phyloP scores from a whole-genome alignment of 2,888 invertebrate genomes.

The Brachylomia viminalis region DNA sequence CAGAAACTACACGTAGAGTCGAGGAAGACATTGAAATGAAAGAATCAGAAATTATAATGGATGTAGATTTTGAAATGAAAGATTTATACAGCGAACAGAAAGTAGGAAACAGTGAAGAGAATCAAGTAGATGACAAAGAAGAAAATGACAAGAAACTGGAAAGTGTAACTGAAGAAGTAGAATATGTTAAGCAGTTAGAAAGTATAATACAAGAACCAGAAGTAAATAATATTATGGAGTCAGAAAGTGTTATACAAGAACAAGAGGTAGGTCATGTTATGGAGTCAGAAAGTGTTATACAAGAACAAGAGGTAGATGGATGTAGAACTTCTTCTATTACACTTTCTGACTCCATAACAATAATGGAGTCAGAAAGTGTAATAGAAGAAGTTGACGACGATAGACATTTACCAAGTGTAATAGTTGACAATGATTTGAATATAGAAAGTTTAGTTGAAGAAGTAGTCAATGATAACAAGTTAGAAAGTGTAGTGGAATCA shows the following conservation, averaged over 20 bases:
- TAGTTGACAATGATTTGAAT: not conserved
- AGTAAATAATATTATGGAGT: not conserved
- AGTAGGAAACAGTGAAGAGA: not conserved
- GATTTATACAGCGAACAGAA: constrained; percentile 6
- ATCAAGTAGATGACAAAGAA: not conserved
- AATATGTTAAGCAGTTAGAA: not conserved
- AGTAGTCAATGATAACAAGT: not conserved
- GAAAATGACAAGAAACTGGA: constrained; percentile 6
- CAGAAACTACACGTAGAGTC: not conserved
- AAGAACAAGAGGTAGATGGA: not conserved
- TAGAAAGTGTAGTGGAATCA: not conserved
- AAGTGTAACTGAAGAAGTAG: not conserved
- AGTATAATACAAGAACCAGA: not conserved
- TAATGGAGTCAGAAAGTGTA: not conserved
- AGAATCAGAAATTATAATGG: constrained; percentile 4
- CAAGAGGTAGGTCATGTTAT: not conserved
- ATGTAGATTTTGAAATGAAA: constrained; percentile 40
- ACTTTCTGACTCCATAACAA: not conserved
- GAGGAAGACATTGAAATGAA: constrained; percentile 22
- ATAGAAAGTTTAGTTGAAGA: not conserved
- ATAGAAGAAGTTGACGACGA: not conserved
- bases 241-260: not conserved
- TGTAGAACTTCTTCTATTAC: not conserved
- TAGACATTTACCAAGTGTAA: not conserved
- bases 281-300: not conserved